Evolutionary conservation across 2,888 invertebrate genomes (phyloP), one percentile per base, ranked within the genome.

Genomic region (Myopa tessellatipennis): DNA sequence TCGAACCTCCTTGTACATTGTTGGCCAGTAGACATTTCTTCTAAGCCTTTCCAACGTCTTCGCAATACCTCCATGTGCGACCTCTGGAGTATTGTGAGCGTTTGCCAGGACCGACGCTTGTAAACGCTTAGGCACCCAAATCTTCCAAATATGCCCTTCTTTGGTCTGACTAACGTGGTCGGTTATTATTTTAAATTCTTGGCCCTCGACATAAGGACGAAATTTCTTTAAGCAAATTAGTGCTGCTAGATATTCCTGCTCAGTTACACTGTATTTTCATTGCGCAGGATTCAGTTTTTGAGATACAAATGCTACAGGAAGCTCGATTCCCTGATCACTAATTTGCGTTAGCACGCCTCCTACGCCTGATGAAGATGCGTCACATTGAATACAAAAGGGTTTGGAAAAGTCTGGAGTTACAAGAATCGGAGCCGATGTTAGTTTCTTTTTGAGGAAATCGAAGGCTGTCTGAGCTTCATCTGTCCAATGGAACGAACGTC

Each of bases 161-260:
- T 70, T 3, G 16, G 4, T n/a, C 6, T 4, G 7, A 52, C 18
- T 26, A 63, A 4, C 82, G 81, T 26, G 81, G 79, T 55, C 84
- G 83, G 76, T 86, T 82, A 81, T 74, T 0, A 82, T 78, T 2
- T 69, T 83, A 60, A 83, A 83, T 18, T 74, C 75, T 34, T 80
- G 80, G 3, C 76, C 70, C 61, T 77, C 76, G 8, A 78, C 69
- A 18, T 76, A 77, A 0, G 76, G 40, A 26, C 73, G 45, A 68
- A 78, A 78, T 69, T 78, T 78, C 40, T 80, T 78, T 0, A 82
- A 5, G 4, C 77, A 63, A 18, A 78, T 6, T 7, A 80, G 63
- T 16, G 78, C 80, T 12, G 82, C 80, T 50, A 80, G 40, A 50
- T 80, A 80, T 63, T 82, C 81, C 26, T 76, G 65, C 58, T 81